phyloP scores from a whole-genome alignment of 2,797 vertebrate species.

The Aeoliscus strigatus region DNA sequence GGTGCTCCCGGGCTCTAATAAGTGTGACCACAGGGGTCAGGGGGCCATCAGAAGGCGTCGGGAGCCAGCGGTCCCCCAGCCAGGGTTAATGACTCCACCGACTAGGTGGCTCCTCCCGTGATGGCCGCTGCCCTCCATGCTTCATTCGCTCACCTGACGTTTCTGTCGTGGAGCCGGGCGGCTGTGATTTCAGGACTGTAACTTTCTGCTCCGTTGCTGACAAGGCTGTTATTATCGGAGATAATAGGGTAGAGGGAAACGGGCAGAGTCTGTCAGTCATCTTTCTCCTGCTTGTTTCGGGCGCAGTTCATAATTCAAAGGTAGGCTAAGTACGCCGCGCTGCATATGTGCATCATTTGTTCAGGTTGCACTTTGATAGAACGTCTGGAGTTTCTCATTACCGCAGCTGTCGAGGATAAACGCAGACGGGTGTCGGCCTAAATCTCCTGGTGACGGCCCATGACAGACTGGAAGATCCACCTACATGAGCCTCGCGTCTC shows the following conservation, averaged over 20 bases:
- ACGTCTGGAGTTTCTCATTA: constrained; percentile 13
- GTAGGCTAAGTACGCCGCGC: constrained; percentile 1
- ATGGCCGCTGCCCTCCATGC: constrained; percentile 42
- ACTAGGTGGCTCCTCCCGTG: constrained; percentile 42
- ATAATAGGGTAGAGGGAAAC: constrained; percentile 32
- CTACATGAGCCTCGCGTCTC: no score
- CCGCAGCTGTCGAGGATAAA: constrained; percentile 11
- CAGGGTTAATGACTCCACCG: constrained; percentile 67
- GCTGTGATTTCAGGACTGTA: constrained; percentile 50
- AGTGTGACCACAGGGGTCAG: constrained; percentile 47
- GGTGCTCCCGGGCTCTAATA: constrained; percentile 44
- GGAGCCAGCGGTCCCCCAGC: constrained; percentile 52
- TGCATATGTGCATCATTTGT: constrained; percentile 26
- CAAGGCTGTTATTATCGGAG: constrained; percentile 57
- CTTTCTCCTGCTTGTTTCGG: constrained; percentile 35
- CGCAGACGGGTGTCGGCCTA: not conserved
- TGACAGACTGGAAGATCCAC: no score
- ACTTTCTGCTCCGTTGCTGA: constrained; percentile 64
- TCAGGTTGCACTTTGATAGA: constrained; percentile 3
- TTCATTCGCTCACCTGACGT: constrained; percentile 50
- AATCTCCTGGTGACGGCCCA: not conserved
- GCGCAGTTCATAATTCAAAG: constrained; percentile 32
- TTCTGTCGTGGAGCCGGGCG: constrained; percentile 32
- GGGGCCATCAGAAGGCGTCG: constrained; percentile 27
- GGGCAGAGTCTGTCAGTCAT: constrained; percentile 45